Evolutionary conservation across 2,113 vertebrate genomes (phyloP).

Genomic region (Tretioscincus oriximinensis): DNA sequence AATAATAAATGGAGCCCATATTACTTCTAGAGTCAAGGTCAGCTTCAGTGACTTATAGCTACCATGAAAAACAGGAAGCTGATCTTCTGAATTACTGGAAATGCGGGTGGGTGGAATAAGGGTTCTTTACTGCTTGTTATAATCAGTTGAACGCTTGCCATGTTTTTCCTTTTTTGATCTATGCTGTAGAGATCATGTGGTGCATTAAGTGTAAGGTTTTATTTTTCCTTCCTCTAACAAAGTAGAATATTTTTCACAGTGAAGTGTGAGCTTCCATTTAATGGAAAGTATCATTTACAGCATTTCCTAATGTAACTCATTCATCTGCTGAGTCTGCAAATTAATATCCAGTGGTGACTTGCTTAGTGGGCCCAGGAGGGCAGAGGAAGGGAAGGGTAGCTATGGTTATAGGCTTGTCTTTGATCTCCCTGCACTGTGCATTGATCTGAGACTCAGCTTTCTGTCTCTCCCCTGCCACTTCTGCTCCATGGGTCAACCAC

Average conservation of each 20-base stretch:
- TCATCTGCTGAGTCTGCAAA: neutral
- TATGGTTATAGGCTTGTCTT: too few species aligned
- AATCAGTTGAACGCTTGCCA: neutral
- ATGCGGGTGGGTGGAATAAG: neutral
- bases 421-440: too few species aligned
- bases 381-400: too few species aligned
- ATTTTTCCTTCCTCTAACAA: neutral
- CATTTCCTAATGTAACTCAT: neutral
- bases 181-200: neutral
- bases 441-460: too few species aligned
- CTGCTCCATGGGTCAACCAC: too few species aligned
- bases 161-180: conserved; percentile 6
- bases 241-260: neutral
- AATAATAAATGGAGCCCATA: too few species aligned
- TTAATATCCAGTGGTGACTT: neutral
- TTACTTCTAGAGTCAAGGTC: too few species aligned
- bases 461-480: too few species aligned
- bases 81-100: neutral
- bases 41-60: too few species aligned
- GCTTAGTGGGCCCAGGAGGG: neutral
- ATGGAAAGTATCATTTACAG: neutral
- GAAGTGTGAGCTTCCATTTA: neutral
- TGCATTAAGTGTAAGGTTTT: neutral
- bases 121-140: neutral
- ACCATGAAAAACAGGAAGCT: too few species aligned